Percentiles rank a stretch among this genome's conserved stretches.
phyloP scores from a whole-genome alignment of 2,113 vertebrate genomes.

The Equus quagga region DNA sequence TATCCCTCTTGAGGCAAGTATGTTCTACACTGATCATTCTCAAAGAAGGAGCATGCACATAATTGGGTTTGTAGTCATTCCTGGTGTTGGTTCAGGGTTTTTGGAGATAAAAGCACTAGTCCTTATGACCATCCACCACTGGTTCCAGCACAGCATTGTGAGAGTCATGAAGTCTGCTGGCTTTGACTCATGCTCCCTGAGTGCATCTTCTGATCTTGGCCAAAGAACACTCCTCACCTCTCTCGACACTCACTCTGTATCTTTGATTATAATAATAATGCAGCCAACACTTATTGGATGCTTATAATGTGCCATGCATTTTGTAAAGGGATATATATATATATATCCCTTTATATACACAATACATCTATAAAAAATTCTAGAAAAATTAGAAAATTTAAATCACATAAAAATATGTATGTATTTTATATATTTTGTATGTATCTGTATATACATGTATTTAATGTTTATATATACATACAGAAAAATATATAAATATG shows the following conservation, averaged over 20 bases:
- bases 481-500: neutral
- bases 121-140: neutral
- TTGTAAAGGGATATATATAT: neutral
- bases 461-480: neutral
- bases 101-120: neutral
- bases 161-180: slow-evolving; percentile 25
- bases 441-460: neutral
- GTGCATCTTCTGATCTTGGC: neutral
- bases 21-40: neutral
- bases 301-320: neutral
- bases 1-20: neutral
- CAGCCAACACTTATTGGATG: neutral
- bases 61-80: neutral
- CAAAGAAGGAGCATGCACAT: neutral
- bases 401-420: neutral
- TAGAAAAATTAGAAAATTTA: neutral
- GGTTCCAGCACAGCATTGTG: neutral
- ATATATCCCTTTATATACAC: neutral
- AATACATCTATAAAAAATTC: neutral
- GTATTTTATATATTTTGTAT: neutral
- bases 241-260: neutral
- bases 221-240: neutral
- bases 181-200: neutral
- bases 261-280: slow-evolving; percentile 10
- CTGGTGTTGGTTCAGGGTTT: neutral